Evolutionary conservation across 2,888 invertebrate species (phyloP), one percentile per base, ranked within the genome.

Genomic region (Gari tellinella): DNA sequence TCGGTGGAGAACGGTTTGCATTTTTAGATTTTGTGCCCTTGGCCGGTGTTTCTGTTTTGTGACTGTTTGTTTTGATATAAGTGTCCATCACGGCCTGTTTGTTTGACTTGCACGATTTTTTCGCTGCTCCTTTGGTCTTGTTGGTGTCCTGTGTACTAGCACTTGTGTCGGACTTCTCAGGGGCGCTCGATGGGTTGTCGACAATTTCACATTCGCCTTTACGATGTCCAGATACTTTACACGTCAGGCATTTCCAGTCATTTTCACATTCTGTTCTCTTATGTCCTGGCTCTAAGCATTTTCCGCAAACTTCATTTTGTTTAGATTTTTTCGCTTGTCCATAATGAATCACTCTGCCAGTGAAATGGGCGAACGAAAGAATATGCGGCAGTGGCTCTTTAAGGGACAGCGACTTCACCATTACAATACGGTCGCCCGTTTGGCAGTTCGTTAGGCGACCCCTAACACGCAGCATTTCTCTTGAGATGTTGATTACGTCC

Each of bases 401-500:
- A 38, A 55, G 53, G 53, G 53, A 38, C 2, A 17, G 12, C 14
- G 38, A 21, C 15, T 55, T 38, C 21, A 55, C 53, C n/a, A 55
- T 21, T 15, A n/a, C 17, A 3, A 55, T 17, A 5, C 53, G 53
- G 17, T 55, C 53, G 10, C 53, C 53, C 4, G 53, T 55, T 14
- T 55, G 37, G 21, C 53, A 55, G 17, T 55, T 55, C 5, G 53
- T 55, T 14, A 64, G 48, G 25, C 43, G 40, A 5, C 64, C 56
- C 17, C 25, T 40, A 38, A 64, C 40, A 17, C 64, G 56, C 15
- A 64, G 64, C 43, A 56, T n/a, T n/a, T n/a, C n/a, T n/a, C n/a
- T n/a, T n/a, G n/a, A n/a, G n/a, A n/a, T n/a, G n/a, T n/a, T n/a
- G n/a, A n/a, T n/a, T 10, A 65, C 57, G n/a, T 65, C 65, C 4